Base-by-base conservation (phyloP, 2,888 invertebrate genomes). In the Mesorhabditis spiculigera region DNA sequence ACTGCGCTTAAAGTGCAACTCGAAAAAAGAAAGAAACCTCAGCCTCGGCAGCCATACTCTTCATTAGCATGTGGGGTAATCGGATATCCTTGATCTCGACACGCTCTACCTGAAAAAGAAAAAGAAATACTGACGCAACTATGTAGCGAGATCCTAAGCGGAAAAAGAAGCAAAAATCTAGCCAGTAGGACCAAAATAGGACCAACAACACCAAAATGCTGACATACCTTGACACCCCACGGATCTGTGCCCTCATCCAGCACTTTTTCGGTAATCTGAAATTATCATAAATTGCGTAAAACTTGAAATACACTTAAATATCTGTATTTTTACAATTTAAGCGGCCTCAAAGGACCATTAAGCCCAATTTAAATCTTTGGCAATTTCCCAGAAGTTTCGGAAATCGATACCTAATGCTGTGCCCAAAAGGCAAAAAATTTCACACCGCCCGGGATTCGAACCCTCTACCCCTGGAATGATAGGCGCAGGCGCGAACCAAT, bases 41-140 rank as follows among this genome's bases (percentile, higher is more conserved):
- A 0, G 94, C 95, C 87, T 95, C 95, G 0, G 94, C 94, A 0
- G 95, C 94, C 95, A 95, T 95, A 0, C 94, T 94, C 70, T 94
- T 90, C 87, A 95, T 94, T 68, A 95, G 89, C 86, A 93, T 93
- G 50, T 94, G 91, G 0, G 94, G 95, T 70, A 95, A 89, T 72
- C 94, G 91, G 5, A 94, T 94, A 86, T 95, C 95, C 87, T 95
- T 95, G 77, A 94, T 94, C 69, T 85, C 85, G 4, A 85, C 85
- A 42, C 85, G 70, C 66, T 85, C 82, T 71, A 85, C 85, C 72
- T 78, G 5, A 28, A 68, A 41, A 50, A 13, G 8, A 13, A 50
- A 50, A 50, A 28, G 28, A 28, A 28, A 28, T 28, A 28, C 28
- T 28, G 28, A 28, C 28, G 28, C 28, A 28, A 28, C 28, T 1